Evolutionary conservation across 2,113 vertebrate species (phyloP), one percentile per base, ranked within the genome.

Genomic region (Atlantisia rogersi): DNA sequence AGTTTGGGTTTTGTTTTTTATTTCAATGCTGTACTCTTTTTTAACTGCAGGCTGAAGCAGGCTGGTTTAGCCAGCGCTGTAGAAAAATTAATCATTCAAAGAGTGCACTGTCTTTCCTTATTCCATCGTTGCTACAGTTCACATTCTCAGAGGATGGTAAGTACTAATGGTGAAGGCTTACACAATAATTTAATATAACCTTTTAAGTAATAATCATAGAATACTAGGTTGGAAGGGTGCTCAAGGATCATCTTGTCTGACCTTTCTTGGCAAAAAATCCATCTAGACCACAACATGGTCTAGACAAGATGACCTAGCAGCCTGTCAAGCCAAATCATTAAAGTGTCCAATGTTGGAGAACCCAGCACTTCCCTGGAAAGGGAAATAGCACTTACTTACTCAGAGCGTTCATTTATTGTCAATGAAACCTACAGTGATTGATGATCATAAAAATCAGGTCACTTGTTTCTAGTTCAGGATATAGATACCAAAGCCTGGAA

Each of bases 21-120:
- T 40, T 86, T 73, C 32, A 79, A 67, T 10, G 2, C 14, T 82
- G 8, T 75, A 5, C 93, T 73, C 21, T 48, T 48, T 92, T 95
- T 95, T 60, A 64, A 95, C 90, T 96, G 11, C 71, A 99, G 98
- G 99, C 99, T 7, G 99, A 99, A 96, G 99, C 99, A 11, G 99
- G 99, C 56, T 99, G 99, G 99, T 99, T 99, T 95, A 99, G 99
- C 91, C 99, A 99, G 84, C 98, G 99, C 50, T 99, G 99, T 95
- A 97, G 98, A 88, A 99, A 99, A 97, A 99, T 99, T 87, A 99
- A 99, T 97, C 99, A 99, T 97, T 99, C 99, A 15, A 99, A 99
- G 97, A 99, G 99, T 32, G 82, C 98, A 0, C 97, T 99, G 75
- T 99, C 99, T 86, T 99, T 99, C 94, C 99, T 99, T 44, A 77